phyloP scores from a whole-genome alignment of 2,113 vertebrate species.

The Alces alces region DNA sequence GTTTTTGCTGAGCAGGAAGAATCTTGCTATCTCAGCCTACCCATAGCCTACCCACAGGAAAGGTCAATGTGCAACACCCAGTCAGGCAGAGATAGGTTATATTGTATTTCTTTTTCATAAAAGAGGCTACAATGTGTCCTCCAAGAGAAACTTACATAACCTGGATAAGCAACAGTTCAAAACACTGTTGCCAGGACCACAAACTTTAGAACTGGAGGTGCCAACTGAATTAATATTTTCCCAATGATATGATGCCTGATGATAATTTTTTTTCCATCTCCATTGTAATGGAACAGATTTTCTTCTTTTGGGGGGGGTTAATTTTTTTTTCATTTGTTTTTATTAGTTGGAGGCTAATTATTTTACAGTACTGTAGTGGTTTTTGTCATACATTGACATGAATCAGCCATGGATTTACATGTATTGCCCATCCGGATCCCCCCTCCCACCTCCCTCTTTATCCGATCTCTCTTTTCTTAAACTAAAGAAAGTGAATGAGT shows the following conservation, averaged over 20 bases:
- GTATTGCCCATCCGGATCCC: no score
- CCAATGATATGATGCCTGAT: neutral
- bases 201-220: neutral
- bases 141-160: neutral
- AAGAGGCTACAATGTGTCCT: neutral
- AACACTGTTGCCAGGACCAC: neutral
- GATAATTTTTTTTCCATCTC: neutral
- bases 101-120: neutral
- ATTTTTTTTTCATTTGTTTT: no score
- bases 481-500: neutral
- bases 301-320: no score
- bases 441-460: no score
- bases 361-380: no score
- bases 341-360: no score
- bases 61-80: neutral
- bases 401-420: no score
- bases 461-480: no score
- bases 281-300: neutral
- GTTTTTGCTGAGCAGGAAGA: neutral
- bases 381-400: no score
- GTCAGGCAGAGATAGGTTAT: fast-evolving
- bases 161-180: neutral
- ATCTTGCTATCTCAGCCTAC: neutral
- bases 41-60: fast-evolving
- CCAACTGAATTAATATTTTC: neutral